A percentile compares a stretch with the other conserved stretches of the same genome.
phyloP scores from a whole-genome alignment of 2,888 invertebrate species.

The Patella ulyssiponensis region DNA sequence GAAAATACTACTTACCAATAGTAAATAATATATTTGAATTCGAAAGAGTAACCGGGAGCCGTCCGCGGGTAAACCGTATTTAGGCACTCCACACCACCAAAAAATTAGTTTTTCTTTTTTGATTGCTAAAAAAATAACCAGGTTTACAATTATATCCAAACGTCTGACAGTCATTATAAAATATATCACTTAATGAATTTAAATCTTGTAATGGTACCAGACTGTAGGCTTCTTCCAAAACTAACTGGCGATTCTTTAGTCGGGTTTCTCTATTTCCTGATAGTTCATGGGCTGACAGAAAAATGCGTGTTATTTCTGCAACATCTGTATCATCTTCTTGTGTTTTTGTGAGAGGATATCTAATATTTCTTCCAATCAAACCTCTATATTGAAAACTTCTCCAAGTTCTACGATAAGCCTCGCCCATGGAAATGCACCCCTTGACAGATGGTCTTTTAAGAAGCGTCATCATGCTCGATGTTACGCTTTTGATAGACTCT shows the following conservation, averaged over 20 bases:
- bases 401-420: constrained; percentile 47
- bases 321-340: neutral
- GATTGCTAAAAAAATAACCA: constrained; percentile 18
- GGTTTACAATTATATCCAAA: constrained; percentile 47
- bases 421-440: constrained; percentile 39
- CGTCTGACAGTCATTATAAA: constrained; percentile 46
- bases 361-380: constrained; percentile 37
- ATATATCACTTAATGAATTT: constrained; percentile 38
- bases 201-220: constrained; percentile 33
- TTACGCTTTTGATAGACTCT: constrained; percentile 41
- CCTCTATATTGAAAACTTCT: constrained; percentile 53
- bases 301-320: too few relatives aligned
- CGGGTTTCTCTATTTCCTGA: constrained; percentile 27
- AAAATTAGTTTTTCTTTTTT: too few relatives aligned
- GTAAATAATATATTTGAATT: too few relatives aligned
- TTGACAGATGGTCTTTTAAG: constrained; percentile 28
- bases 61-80: too few relatives aligned
- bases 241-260: constrained; percentile 41
- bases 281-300: constrained; percentile 24
- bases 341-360: constrained; percentile 37
- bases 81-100: too few relatives aligned
- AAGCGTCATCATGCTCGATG: constrained; percentile 40
- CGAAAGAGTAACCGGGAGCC: too few relatives aligned
- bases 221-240: constrained; percentile 48
- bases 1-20: too few relatives aligned